These are phyloP conservation scores for Orchestes rusci DNA, from an alignment of 2,888 invertebrate species.

Conservation along the genomic window DNA sequence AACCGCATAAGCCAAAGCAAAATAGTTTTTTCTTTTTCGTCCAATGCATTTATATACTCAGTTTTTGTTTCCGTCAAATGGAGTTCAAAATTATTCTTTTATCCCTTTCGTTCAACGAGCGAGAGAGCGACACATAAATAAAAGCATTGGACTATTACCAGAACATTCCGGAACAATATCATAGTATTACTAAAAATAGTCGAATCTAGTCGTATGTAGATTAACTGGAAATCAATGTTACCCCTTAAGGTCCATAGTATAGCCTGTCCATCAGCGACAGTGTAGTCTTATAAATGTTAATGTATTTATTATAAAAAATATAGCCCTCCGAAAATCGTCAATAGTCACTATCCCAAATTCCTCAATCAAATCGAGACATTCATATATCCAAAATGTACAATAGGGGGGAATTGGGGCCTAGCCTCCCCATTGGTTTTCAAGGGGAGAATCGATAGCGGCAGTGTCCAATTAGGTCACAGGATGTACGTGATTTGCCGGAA, in stretches of 20 bases:
- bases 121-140: no score
- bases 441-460: slow-evolving; percentile 21
- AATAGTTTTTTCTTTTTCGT: slow-evolving; percentile 3
- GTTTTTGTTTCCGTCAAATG: no score
- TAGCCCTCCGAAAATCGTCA: slow-evolving; percentile 25
- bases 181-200: slow-evolving; percentile 31
- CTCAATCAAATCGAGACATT: no score
- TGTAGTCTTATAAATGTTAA: slow-evolving; percentile 41
- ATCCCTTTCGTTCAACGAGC: no score
- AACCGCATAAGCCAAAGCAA: neutral
- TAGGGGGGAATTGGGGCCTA: slow-evolving; percentile 1
- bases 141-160: no score
- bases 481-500: slow-evolving; percentile 34
- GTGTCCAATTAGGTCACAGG: slow-evolving; percentile 27
- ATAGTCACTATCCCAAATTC: no score
- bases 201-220: slow-evolving; percentile 33
- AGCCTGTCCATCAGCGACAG: slow-evolving; percentile 31
- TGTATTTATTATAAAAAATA: slow-evolving; percentile 43
- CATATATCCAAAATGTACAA: no score
- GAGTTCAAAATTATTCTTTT: no score
- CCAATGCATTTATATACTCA: no score
- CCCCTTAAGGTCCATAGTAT: slow-evolving; percentile 28
- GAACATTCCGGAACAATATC: no score
- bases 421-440: slow-evolving; percentile 21
- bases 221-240: slow-evolving; percentile 33